Evolutionary conservation across 1,140 invertebrate species (phyloP).

Genomic region (Heliothis subflexa): DNA sequence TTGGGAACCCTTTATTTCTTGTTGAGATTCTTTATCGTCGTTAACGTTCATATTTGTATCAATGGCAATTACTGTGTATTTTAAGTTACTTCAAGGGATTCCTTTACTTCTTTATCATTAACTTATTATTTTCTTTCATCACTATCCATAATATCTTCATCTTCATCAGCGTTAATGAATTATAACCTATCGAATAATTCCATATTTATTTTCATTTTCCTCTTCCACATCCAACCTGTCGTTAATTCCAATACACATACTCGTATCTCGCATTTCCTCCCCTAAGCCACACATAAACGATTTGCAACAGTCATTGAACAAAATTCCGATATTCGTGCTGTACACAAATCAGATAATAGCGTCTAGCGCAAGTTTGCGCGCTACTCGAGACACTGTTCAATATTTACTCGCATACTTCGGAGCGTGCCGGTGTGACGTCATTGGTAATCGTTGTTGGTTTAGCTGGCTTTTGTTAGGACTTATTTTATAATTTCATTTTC

Average conservation of each 20-base stretch:
- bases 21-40: not conserved
- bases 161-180: no score
- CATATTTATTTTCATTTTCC: not conserved
- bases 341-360: constrained; percentile 45
- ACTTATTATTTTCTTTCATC: no score
- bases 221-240: not conserved
- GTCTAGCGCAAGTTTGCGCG: constrained; percentile 42
- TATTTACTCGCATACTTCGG: constrained; percentile 40
- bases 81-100: no score
- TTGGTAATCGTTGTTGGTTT: constrained; percentile 43
- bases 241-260: not conserved
- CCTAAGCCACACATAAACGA: constrained; percentile 24
- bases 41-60: not conserved
- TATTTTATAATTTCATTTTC: constrained; percentile 6
- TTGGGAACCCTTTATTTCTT: constrained; percentile 8
- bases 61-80: not conserved
- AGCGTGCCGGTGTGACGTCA: constrained; percentile 33
- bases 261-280: not conserved
- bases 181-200: not conserved
- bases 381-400: constrained; percentile 44
- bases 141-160: no score
- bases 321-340: constrained; percentile 43
- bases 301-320: constrained; percentile 32
- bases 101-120: no score
- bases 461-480: constrained; percentile 25